Conservation (phyloP, 2,888 invertebrate genomes). For the Metallyticus violacea region DNA sequence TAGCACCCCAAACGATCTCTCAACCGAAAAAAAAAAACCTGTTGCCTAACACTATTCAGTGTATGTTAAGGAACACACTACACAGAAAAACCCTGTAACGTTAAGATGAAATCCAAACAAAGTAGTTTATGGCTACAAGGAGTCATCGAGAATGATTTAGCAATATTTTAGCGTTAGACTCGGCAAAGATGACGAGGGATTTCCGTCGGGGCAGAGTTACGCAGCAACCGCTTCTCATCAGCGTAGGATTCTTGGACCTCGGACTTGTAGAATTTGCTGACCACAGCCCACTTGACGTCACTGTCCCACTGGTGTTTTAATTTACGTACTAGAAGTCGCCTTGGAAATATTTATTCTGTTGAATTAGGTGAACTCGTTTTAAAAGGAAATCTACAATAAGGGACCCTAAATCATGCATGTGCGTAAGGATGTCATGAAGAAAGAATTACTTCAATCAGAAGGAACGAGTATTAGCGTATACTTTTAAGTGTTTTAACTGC, state of each 20-base stretch:
- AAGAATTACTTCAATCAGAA: too few species aligned
- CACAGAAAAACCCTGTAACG: neutral
- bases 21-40: too few species aligned
- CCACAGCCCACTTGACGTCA: neutral
- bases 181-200: neutral
- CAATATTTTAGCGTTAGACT: neutral
- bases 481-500: too few species aligned
- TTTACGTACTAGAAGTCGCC: neutral
- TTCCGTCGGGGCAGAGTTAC: neutral
- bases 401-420: too few species aligned
- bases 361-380: too few species aligned
- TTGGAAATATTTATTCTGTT: too few species aligned
- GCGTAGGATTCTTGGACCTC: neutral
- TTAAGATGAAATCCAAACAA: neutral
- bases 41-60: too few species aligned
- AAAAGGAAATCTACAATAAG: too few species aligned
- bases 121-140: neutral
- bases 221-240: neutral
- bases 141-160: neutral
- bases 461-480: too few species aligned
- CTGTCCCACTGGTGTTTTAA: neutral
- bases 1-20: too few species aligned
- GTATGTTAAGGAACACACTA: neutral
- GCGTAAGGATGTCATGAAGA: too few species aligned
- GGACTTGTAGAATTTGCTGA: neutral